phyloP scores from a whole-genome alignment of 2,113 vertebrate species.

The Percopsis transmontana region DNA sequence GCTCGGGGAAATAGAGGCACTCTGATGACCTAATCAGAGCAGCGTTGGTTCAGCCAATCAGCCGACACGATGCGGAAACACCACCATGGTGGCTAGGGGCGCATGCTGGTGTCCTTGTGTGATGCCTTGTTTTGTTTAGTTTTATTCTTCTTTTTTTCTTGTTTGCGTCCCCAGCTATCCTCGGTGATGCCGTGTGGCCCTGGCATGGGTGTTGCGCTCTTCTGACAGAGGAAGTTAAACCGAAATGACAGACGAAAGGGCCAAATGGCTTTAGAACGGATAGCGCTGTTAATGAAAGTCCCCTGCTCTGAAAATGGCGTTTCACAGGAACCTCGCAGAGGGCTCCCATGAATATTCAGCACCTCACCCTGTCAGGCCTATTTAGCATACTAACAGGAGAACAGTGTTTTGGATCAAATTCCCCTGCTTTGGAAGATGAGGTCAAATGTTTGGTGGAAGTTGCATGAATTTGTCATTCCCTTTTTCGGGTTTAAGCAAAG shows the following conservation, averaged over 20 bases:
- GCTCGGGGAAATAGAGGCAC: constrained; percentile 9
- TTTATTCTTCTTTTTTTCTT: not conserved
- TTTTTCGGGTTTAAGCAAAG: constrained; percentile 13
- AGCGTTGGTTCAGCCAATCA: constrained; percentile 22
- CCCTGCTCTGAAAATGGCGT: constrained; percentile 38
- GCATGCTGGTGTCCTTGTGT: constrained; percentile 1
- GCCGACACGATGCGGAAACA: constrained; percentile 7
- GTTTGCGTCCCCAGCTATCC: constrained; percentile 16
- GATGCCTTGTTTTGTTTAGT: not conserved
- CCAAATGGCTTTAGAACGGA: constrained; percentile 44
- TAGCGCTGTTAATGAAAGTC: constrained; percentile 52
- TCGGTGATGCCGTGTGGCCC: constrained; percentile 6
- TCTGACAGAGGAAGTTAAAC: constrained; percentile 56
- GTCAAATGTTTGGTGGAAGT: constrained; percentile 18
- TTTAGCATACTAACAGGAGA: constrained; percentile 37
- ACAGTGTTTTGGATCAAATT: constrained; percentile 16
- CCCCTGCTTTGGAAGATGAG: constrained; percentile 1
- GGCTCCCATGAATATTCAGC: constrained; percentile 54
- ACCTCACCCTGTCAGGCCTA: constrained; percentile 23
- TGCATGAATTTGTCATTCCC: constrained; percentile 19
- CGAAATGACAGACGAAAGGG: constrained; percentile 47
- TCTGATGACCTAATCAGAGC: constrained; percentile 50
- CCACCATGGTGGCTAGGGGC: constrained; percentile 8
- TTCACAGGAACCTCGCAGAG: constrained; percentile 31
- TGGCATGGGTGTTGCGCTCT: constrained; percentile 21